Evolutionary conservation across 2,797 vertebrate genomes (phyloP).

Genomic region (Lindbergichthys nudifrons): DNA sequence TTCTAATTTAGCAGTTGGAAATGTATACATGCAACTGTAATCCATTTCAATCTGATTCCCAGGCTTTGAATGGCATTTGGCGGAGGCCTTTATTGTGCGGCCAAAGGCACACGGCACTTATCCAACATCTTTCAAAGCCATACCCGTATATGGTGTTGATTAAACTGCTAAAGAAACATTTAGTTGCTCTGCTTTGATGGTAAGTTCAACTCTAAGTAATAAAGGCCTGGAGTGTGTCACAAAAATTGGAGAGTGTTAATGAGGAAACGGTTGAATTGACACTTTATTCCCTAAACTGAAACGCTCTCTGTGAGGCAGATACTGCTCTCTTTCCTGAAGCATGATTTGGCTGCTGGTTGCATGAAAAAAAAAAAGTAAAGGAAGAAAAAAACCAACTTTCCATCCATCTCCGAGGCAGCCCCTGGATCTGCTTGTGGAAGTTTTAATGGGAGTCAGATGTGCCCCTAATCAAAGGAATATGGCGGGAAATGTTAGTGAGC

Average conservation of each 20-base stretch:
- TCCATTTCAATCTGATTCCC: conserved; percentile 48
- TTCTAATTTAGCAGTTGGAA: conserved; percentile 45
- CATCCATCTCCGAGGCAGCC: conserved; percentile 66
- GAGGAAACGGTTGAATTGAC: conserved; percentile 55
- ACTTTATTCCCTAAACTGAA: conserved; percentile 27
- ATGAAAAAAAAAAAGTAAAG: conserved; percentile 26
- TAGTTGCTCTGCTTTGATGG: conserved; percentile 22
- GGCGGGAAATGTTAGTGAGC: conserved; percentile 79
- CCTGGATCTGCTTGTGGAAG: conserved; percentile 76
- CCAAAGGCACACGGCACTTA: conserved; percentile 43
- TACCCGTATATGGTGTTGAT: conserved; percentile 28
- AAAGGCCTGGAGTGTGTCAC: conserved; percentile 34
- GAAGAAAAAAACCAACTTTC: conserved; percentile 66
- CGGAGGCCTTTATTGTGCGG: conserved; percentile 34
- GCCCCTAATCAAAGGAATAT: conserved; percentile 84
- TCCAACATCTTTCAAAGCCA: conserved; percentile 45
- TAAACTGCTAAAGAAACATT: conserved; percentile 39
- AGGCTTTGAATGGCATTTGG: conserved; percentile 58
- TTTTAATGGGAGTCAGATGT: conserved; percentile 87
- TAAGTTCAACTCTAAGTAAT: conserved; percentile 17
- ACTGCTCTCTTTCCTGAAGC: conserved; percentile 49
- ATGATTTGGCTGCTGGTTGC: conserved; percentile 58
- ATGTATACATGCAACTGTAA: conserved; percentile 31
- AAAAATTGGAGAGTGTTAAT: conserved; percentile 60
- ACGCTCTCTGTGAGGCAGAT: conserved; percentile 39